These are phyloP conservation scores for Elmis aenea DNA, from an alignment of 2,888 invertebrate species.

Conservation along the genomic window DNA sequence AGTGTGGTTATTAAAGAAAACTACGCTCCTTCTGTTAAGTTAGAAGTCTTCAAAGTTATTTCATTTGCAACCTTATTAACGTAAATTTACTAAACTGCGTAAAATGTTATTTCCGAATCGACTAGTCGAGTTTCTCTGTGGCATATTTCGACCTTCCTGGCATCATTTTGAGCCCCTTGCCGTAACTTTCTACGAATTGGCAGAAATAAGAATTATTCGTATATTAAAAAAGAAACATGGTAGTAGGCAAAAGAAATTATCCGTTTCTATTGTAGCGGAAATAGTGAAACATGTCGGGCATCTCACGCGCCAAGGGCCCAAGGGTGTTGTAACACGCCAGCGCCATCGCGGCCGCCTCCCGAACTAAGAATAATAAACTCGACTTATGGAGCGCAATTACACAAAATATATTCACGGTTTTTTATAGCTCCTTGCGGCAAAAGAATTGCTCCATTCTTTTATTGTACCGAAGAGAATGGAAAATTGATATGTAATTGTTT, in stretches of 20 bases:
- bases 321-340: constrained; percentile 46
- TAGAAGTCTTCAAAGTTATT: too few relatives aligned
- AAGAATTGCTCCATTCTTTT: constrained; percentile 47
- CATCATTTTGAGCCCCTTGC: too few relatives aligned
- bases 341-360: constrained; percentile 40
- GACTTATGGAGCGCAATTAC: constrained; percentile 49
- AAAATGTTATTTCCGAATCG: too few relatives aligned
- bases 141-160: too few relatives aligned
- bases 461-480: constrained; percentile 44
- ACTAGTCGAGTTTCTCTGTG: too few relatives aligned
- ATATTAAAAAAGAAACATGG: constrained; percentile 18
- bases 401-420: constrained; percentile 51
- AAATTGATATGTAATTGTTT: constrained; percentile 49
- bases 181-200: too few relatives aligned
- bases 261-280: constrained; percentile 19
- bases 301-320: constrained; percentile 39
- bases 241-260: constrained; percentile 21
- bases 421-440: constrained; percentile 49
- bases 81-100: too few relatives aligned
- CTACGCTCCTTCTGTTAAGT: too few relatives aligned
- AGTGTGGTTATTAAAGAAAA: too few relatives aligned
- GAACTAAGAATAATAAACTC: constrained; percentile 48
- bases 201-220: too few relatives aligned
- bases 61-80: too few relatives aligned
- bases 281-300: constrained; percentile 22